A percentile compares a stretch with the other conserved stretches of the same genome.
These are phyloP conservation scores for Psylliodes chrysocephalus DNA, from an alignment of 2,888 invertebrate genomes.

Conservation along the genomic window DNA sequence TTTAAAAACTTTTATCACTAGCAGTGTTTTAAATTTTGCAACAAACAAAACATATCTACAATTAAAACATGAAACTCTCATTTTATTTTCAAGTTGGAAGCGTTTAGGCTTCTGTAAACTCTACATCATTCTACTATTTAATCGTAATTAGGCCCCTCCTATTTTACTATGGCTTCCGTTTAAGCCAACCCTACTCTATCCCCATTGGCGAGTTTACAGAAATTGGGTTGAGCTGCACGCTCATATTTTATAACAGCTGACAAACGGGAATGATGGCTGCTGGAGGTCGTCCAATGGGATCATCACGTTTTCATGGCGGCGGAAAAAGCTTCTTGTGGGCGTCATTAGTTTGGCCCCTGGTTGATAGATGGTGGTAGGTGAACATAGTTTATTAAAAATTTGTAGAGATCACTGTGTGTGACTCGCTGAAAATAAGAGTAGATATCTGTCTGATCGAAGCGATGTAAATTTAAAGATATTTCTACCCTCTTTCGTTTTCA, in stretches of 20 bases:
- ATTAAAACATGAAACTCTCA: conserved; percentile 52
- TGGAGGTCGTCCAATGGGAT: conserved; percentile 62
- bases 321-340: conserved; percentile 13
- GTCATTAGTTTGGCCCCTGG: conserved; percentile 43
- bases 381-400: not conserved
- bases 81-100: conserved; percentile 48
- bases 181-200: conserved; percentile 44
- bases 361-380: conserved; percentile 51
- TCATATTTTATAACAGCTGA: conserved; percentile 59
- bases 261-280: conserved; percentile 67
- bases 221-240: conserved; percentile 56
- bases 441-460: not conserved
- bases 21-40: conserved; percentile 7
- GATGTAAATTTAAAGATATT: too few relatives aligned
- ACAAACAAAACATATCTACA: conserved; percentile 31
- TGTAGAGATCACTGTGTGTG: too few relatives aligned
- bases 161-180: conserved; percentile 60
- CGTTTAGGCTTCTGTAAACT: conserved; percentile 38
- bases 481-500: too few relatives aligned
- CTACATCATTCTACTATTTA: conserved; percentile 42
- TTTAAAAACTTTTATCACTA: not conserved
- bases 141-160: conserved; percentile 56
- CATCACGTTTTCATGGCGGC: conserved; percentile 51
- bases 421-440: too few relatives aligned
- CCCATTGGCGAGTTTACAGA: conserved; percentile 56